Evolutionary conservation across 2,113 vertebrate species (phyloP), one percentile per base, ranked within the genome.

Genomic region (Petroica traversi): DNA sequence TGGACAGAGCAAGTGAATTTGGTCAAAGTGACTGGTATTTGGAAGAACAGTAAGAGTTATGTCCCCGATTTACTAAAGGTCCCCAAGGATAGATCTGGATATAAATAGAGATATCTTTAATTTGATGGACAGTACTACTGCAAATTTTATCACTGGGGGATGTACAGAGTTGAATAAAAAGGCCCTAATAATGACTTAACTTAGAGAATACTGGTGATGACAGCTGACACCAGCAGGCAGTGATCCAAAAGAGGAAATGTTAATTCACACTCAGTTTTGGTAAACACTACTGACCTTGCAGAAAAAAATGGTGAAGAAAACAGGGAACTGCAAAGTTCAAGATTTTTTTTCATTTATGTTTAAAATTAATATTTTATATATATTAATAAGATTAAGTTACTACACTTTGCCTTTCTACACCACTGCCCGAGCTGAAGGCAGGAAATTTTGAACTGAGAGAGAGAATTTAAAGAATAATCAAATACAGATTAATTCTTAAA

Each of bases 41-140:
- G 72, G 55, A 79, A 88, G n/a, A 88, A 83, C 18, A 79, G 45
- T 25, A 57, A 38, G 91, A 88, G n/a, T 68, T 90, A 72, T 26
- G 68, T 14, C 17, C 10, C 36, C 1, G 1, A 54, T 73, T 83
- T 79, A 93, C 58, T 48, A 45, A 57, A 79, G 38, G 49, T 68
- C 63, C 49, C 28, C 19, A 73, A 16, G 54, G 93, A 75, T 11
- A 88, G 25, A 86, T 62, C 38, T 77, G 63, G 63, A 62, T 84
- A 62, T 69, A 93, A 88, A 80, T 12, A 94, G 54, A 91, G 51
- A 74, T 86, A 92, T 51, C n/a, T 92, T 84, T 77, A 80, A 91
- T 58, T 89, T 5, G 5, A 38, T 66, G 23, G 75, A 84, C 49
- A 88, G 23, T 46, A 82, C 29, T 74, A 59, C 33, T 61, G 36